Base-by-base conservation (phyloP, 2,113 vertebrate genomes). In the Carassius auratus region DNA sequence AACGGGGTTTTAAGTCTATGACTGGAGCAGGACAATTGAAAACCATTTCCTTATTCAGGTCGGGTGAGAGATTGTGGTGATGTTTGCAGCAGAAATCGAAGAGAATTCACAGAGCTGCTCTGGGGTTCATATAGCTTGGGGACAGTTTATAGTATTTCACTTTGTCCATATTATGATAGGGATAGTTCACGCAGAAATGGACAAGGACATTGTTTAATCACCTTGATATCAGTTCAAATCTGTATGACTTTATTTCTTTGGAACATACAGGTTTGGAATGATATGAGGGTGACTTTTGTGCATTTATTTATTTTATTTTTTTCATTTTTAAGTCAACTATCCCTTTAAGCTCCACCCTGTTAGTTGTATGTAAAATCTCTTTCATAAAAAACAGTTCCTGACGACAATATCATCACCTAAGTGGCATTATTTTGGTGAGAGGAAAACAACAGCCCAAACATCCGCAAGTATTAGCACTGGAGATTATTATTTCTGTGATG, bases 1-100 rank as follows among this genome's bases (percentile, higher is more conserved):
- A 76, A 36, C 17, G 15, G 50, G 73, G 14, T 45, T 23, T 48
- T 38, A 36, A 7, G 69, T 61, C 45, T 26, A 38, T 30, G 74
- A 68, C 36, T 79, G 0, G 55, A 79, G 76, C 48, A 55, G 30
- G 76, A 77, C n/a, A 30, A 76, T n/a, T 45, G 19, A 73, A 74
- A n/a, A 13, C 36, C 45, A 48, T n/a, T 6, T 30, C 6, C 7
- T 76, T 50, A 21, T 75, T 76, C 14, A 76, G 48, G 75, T 26
- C 1, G 3, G 5, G 48, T 55, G 26, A 42, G 69, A n/a, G 21
- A 61, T 21, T 61, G n/a, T n/a, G 57, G 8, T 59, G 36, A 71
- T 71, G 9, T 71, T 21, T 42, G 68, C 17, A 42, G 8, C 38
- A 38, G 26, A 74, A 74, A 48, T 23, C 1, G 45, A 26, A 73